Evolutionary conservation across 2,797 vertebrate genomes (phyloP).

Genomic region (Zalophus californianus): DNA sequence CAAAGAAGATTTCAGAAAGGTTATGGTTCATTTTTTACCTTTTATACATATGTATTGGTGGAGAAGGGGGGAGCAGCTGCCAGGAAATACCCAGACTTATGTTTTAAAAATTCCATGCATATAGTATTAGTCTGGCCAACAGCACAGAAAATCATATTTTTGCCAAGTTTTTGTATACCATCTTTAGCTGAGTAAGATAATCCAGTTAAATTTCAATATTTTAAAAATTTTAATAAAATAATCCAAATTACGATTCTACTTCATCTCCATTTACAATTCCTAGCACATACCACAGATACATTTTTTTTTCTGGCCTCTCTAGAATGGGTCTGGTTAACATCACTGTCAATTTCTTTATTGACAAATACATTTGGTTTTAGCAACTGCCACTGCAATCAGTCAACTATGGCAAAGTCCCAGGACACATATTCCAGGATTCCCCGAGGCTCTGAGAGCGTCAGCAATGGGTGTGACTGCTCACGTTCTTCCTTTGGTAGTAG

Average conservation of each 20-base stretch:
- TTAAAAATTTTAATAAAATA: conserved; percentile 13
- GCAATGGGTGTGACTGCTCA: neutral
- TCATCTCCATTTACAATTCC: neutral
- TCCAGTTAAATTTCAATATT: conserved; percentile 19
- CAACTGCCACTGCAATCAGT: neutral
- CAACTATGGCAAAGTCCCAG: neutral
- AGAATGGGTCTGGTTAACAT: neutral
- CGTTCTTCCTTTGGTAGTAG: conserved; percentile 3
- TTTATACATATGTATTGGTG: neutral
- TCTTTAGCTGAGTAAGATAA: conserved; percentile 36
- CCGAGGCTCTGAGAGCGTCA: neutral
- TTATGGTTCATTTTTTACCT: neutral
- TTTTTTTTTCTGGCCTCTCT: conserved; percentile 15
- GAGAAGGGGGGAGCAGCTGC: neutral
- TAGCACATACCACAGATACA: neutral
- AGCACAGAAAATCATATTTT: neutral
- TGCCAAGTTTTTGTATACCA: neutral
- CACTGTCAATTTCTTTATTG: conserved; percentile 41
- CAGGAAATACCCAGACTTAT: neutral
- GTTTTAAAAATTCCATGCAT: conserved; percentile 14
- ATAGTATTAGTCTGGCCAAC: neutral
- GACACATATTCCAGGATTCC: neutral
- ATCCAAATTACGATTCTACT: conserved; percentile 10
- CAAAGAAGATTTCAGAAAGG: neutral
- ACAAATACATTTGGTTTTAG: conserved; percentile 12